phyloP scores from a whole-genome alignment of 2,797 vertebrate species.

The Pyrocephalus nanus region DNA sequence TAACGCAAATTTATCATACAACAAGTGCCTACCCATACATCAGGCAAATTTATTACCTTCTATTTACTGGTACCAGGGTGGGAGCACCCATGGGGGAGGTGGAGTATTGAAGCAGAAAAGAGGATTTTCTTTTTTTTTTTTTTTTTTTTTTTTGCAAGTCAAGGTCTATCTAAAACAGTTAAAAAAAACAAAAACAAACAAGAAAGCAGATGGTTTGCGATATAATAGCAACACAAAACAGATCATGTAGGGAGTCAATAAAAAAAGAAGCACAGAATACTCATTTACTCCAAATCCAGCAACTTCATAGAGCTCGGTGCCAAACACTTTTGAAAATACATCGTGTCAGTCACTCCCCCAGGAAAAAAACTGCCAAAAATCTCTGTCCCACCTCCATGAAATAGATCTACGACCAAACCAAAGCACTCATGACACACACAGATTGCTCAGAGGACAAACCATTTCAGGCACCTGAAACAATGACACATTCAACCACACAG shows the following conservation, averaged over 20 bases:
- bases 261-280: accelerated
- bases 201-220: background rate
- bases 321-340: background rate
- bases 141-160: background rate
- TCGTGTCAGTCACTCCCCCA: background rate
- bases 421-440: background rate
- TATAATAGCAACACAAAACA: background rate
- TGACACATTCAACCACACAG: background rate
- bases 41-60: background rate
- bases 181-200: no score
- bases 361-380: background rate
- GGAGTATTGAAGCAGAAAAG: background rate
- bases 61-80: background rate
- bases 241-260: background rate
- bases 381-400: background rate
- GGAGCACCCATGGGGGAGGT: background rate
- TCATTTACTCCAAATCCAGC: background rate
- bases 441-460: background rate
- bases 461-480: background rate
- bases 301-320: background rate
- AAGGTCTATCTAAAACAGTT: background rate
- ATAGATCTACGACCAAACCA: background rate
- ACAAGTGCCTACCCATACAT: background rate
- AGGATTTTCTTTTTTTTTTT: no score
- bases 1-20: background rate